phyloP scores from a whole-genome alignment of 2,797 vertebrate species.

The Streptopelia turtur region DNA sequence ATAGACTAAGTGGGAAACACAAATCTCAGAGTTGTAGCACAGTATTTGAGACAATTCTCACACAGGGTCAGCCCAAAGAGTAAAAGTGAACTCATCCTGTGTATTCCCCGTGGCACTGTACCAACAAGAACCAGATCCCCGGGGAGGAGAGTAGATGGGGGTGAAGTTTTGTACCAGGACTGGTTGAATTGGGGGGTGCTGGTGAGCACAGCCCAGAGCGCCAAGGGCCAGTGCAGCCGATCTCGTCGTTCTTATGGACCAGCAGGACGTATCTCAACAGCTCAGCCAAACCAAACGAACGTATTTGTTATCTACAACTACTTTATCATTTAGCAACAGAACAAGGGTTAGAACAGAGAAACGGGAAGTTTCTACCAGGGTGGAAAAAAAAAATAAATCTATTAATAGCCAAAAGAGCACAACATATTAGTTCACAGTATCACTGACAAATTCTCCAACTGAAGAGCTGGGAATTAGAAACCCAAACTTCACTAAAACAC shows the following conservation, averaged over 20 bases:
- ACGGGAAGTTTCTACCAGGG: neutral
- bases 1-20: neutral
- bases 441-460: neutral
- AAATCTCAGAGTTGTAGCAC: neutral
- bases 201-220: neutral
- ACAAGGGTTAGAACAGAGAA: neutral
- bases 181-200: neutral
- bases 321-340: neutral
- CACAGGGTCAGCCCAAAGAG: neutral
- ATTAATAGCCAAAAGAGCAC: neutral
- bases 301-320: neutral
- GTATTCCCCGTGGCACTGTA: neutral
- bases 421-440: accelerated
- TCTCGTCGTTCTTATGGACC: neutral
- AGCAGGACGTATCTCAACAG: neutral
- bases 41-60: neutral
- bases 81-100: neutral
- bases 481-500: neutral
- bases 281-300: neutral
- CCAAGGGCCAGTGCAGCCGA: neutral
- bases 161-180: neutral
- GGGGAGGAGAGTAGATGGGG: neutral
- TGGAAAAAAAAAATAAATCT: neutral
- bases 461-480: neutral
- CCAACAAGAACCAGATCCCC: neutral